Percentiles rank a stretch among this genome's conserved stretches.
phyloP scores from a whole-genome alignment of 53 echinoderm and acorn worm genomes.

The Patiria pectinifera region DNA sequence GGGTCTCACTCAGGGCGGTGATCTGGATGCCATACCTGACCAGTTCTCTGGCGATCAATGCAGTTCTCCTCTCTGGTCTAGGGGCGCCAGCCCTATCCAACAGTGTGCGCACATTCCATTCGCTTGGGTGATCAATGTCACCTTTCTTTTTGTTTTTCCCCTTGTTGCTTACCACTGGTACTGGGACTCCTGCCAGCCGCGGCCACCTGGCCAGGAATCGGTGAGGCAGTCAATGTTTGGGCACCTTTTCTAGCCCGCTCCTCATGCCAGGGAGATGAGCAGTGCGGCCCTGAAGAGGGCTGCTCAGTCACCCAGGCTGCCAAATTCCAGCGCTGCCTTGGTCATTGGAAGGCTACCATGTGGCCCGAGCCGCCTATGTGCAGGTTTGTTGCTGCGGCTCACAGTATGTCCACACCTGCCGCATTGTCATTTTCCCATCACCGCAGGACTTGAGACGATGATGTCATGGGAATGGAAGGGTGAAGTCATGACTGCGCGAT shows the following conservation, averaged over 20 bases:
- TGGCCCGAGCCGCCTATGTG: conserved; percentile 36
- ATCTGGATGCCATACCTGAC: conserved; percentile 2
- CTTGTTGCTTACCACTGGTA: not conserved
- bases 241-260: conserved; percentile 20
- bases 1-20: conserved; percentile 42
- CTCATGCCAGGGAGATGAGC: not conserved
- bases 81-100: not conserved
- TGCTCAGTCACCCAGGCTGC: not conserved
- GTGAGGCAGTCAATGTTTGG: conserved; percentile 39
- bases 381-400: conserved; percentile 5
- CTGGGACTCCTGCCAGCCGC: conserved; percentile 20
- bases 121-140: not conserved
- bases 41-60: not conserved
- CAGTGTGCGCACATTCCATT: not conserved
- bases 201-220: conserved; percentile 12
- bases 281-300: conserved; percentile 4
- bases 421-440: conserved; percentile 13
- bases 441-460: conserved; percentile 14
- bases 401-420: not conserved
- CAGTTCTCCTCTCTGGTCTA: not conserved
- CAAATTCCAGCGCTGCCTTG: not conserved
- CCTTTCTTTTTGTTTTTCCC: not conserved
- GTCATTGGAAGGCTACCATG: not conserved
- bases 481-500: not conserved
- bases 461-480: not conserved